A percentile compares a stretch with the other conserved stretches of the same genome.
These are phyloP conservation scores for Uria lomvia DNA, from an alignment of 2,113 vertebrate genomes.

Conservation along the genomic window DNA sequence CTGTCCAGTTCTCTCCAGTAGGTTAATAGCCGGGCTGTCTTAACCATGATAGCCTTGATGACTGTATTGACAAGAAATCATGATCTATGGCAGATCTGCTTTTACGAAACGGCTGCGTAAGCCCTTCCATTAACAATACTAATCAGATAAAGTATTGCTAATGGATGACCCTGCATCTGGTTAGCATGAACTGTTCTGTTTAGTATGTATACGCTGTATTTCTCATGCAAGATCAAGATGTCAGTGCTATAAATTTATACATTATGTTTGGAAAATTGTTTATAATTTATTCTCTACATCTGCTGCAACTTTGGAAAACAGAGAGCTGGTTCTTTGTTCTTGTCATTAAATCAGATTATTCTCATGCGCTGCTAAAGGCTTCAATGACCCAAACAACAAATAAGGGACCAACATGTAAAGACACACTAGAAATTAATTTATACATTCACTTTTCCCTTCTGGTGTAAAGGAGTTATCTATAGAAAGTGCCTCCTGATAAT, in stretches of 20 bases:
- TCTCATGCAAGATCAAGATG: conserved; percentile 6
- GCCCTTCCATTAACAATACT: conserved; percentile 59
- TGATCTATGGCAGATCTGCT: conserved; percentile 52
- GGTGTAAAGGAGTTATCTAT: not conserved
- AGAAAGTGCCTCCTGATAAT: not conserved
- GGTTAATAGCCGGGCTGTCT: conserved; percentile 34
- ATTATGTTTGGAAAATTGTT: not conserved
- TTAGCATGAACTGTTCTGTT: not conserved
- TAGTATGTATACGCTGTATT: not conserved
- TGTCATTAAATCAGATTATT: not conserved
- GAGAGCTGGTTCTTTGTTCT: not conserved
- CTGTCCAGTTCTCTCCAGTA: not conserved
- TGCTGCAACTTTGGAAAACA: conserved; percentile 1
- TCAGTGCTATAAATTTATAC: not conserved
- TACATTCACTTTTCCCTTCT: not conserved
- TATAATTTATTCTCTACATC: conserved; percentile 8
- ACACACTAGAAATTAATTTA: not conserved
- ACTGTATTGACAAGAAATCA: conserved; percentile 55
- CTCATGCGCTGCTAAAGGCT: not conserved
- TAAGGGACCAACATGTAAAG: not conserved
- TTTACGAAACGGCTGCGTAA: conserved; percentile 32
- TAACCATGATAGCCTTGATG: not conserved
- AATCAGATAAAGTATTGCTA: conserved; percentile 64
- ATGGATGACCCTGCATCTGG: conserved; percentile 51
- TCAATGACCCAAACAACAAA: not conserved